These are phyloP conservation scores for Lasioglossum vierecki DNA, from an alignment of 2,888 invertebrate species.

Conservation along the genomic window DNA sequence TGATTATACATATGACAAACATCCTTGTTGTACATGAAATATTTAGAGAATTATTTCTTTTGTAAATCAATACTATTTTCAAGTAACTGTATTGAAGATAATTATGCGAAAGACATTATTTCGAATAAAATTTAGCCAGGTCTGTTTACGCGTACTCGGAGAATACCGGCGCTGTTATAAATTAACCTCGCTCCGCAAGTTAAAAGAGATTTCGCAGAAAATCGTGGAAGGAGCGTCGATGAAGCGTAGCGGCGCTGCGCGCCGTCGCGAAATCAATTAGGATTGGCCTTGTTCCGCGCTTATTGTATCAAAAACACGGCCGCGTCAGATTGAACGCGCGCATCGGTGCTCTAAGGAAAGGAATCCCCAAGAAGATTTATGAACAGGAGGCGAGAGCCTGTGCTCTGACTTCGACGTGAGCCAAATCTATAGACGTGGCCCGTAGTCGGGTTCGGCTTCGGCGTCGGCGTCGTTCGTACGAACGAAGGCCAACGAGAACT, in stretches of 20 bases:
- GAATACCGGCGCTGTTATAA: not conserved
- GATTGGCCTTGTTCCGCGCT: constrained; percentile 21
- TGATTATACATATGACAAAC: too few relatives aligned
- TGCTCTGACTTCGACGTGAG: constrained; percentile 67
- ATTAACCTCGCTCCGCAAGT: not conserved
- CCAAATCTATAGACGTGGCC: constrained; percentile 67
- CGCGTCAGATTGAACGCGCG: constrained; percentile 38
- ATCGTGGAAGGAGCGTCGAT: not conserved
- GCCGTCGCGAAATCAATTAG: constrained; percentile 41
- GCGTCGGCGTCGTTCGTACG: constrained; percentile 21
- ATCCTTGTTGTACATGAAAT: too few relatives aligned
- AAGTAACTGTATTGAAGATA: too few relatives aligned
- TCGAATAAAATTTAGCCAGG: not conserved
- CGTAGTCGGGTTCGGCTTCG: not conserved
- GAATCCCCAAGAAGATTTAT: constrained; percentile 66
- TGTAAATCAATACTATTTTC: not conserved
- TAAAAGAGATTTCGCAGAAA: not conserved
- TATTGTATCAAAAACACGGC: constrained; percentile 32
- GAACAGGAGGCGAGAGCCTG: constrained; percentile 48
- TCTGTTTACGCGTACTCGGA: not conserved
- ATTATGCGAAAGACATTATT: too few relatives aligned
- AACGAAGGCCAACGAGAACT: constrained; percentile 61
- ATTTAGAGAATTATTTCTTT: too few relatives aligned
- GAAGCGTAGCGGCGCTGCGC: not conserved
- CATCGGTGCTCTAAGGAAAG: constrained; percentile 63